Evolutionary conservation across 2,113 vertebrate genomes (phyloP), one percentile per base, ranked within the genome.

Genomic region (Phoxinus phoxinus): DNA sequence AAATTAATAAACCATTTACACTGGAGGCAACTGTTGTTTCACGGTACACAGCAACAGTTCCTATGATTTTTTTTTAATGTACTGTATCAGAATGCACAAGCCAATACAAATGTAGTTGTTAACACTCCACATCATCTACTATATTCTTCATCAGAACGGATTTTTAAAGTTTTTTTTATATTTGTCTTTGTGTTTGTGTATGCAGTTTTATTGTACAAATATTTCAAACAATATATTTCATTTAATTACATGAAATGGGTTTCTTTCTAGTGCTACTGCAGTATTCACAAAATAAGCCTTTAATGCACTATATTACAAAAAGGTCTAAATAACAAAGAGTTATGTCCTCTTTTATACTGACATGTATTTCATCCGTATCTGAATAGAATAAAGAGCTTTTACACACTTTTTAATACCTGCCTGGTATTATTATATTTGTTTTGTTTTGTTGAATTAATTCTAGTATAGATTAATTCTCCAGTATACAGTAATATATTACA

Each of bases 91-190:
- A 30, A 71, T 17, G 10, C 32, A 71, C 15, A 6, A 56, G 17
- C 35, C 23, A 35, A 53, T 37, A 56, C 75, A 78, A 21, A 78
- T 58, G 30, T 37, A 58, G 35, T 58, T 4, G 13, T 63, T 46
- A 63, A 80, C 79, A 81, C 79, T 81, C 61, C 80, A 53, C 41
- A 69, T n/a, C 41, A 53, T n/a, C 59, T 65, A 30, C n/a, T 21
- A 2, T 63, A 25, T 41, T n/a, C 15, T 79, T 59, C 25, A 79
- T 30, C 75, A 58, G 6, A 79, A 61, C 5, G 6, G 23, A n/a
- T 27, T 80, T 80, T 80, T 63, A 21, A 41, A 46, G 8, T 4
- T 44, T n/a, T 30, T 58, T 59, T 61, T 79, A 79, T 61, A 37
- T 37, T 21, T 58, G 4, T 23, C 21, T 35, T 6, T n/a, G 21